Conservation (phyloP, 64 coral and sea anemone species). For the Dendronephthya gigantea region DNA sequence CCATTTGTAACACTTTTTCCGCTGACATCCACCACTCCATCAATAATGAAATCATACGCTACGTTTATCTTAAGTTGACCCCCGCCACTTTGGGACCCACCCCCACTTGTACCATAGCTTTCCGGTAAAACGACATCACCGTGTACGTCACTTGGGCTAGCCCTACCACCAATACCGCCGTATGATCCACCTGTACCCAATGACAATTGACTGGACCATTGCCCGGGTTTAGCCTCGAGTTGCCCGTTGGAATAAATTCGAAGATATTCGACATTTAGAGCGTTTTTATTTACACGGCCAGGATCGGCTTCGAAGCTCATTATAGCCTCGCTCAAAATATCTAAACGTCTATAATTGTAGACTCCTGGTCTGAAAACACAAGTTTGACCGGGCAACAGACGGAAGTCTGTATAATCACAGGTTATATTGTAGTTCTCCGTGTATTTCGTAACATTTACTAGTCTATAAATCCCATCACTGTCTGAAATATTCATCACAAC, state of each 20-base stretch:
- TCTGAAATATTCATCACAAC: not conserved
- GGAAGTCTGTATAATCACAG: slow-evolving; percentile 1
- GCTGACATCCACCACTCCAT: not conserved
- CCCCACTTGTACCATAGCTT: slow-evolving; percentile 6
- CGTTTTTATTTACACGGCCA: not conserved
- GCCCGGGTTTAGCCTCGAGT: not conserved
- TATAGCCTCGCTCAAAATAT: not conserved
- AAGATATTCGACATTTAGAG: not conserved
- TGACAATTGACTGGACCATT: not conserved
- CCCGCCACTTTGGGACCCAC: not conserved
- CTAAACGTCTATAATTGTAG: not conserved
- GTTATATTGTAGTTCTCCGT: not conserved
- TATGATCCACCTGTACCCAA: not conserved
- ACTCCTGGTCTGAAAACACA: not conserved
- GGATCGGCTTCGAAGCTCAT: slow-evolving; percentile 10
- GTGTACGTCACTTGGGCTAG: not conserved
- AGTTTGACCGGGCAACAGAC: not conserved
- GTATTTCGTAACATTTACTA: not conserved
- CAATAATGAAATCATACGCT: not conserved
- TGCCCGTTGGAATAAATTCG: not conserved
- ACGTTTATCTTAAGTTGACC: not conserved
- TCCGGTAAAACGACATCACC: not conserved
- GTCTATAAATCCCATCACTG: not conserved
- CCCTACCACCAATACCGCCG: not conserved
- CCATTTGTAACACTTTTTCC: not conserved